Evolutionary conservation across 2,113 vertebrate species (phyloP), one percentile per base, ranked within the genome.

Genomic region (Zosterops pallidus): DNA sequence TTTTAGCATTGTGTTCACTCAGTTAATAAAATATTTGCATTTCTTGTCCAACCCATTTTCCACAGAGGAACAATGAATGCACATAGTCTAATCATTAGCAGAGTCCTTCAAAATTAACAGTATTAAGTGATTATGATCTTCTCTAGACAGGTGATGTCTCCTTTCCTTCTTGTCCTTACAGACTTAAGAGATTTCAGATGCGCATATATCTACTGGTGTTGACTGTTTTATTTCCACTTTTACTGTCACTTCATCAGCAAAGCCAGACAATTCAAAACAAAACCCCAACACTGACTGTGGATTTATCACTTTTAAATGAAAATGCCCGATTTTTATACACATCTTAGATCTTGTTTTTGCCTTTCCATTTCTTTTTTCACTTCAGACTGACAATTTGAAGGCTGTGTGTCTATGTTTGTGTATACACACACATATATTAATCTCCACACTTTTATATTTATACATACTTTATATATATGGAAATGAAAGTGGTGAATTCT

Each of bases 201-300:
- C 24, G 37, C 8, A 20, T 23, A 57, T n/a, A 68, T 44, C 52
- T 37, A 55, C 11, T 11, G 5, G 11, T 37, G 35, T 59, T 71
- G 14, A 59, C 37, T 59, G 17, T 22, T 71, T 33, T 6, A 11
- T 59, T 71, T 83, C 39, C 47, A 82, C 21, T 50, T 85, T 82
- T 39, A 20, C 44, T n/a, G 79, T 44, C 7, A 39, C 3, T 80
- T 69, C 9, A 68, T 26, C 25, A 41, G 24, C 17, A 24, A 79
- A 42, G 23, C 2, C 76, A 50, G 31, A 68, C 0, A 1, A 13
- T 33, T 76, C 17, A 16, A 67, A 89, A 76, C 28, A 46, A 42
- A 47, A 17, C 3, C 3, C 5, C 11, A 37, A 42, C 1, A 42
- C 2, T 53, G n/a, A 3, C 3, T 35, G 37, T 26, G 16, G 15